These are phyloP conservation scores for Diarsia dahlii DNA, from an alignment of 2,888 invertebrate species.

Conservation along the genomic window DNA sequence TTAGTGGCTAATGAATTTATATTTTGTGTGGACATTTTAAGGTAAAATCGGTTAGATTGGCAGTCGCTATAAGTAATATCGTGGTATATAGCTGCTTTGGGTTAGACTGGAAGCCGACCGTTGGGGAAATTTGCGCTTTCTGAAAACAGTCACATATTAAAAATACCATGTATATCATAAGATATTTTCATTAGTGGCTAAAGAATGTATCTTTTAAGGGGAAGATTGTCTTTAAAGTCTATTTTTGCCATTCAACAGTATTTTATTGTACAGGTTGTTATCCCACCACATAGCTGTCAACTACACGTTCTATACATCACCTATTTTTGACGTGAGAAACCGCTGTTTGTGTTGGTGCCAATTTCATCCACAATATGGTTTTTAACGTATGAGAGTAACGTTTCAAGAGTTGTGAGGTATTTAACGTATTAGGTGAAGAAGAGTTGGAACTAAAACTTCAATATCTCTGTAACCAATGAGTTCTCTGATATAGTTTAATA, in stretches of 20 bases:
- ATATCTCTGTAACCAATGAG: neutral
- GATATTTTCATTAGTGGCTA: neutral
- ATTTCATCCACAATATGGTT: neutral
- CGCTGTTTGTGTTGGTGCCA: neutral
- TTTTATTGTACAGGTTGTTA: neutral
- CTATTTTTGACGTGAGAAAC: neutral
- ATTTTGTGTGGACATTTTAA: neutral
- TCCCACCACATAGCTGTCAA: neutral
- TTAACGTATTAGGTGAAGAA: neutral
- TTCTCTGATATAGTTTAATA: neutral
- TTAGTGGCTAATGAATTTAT: conserved; percentile 13
- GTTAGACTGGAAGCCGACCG: neutral
- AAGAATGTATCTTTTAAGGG: neutral
- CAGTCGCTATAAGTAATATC: neutral
- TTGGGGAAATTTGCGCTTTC: neutral
- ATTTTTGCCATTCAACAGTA: neutral
- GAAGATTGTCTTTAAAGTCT: neutral
- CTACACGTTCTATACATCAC: neutral
- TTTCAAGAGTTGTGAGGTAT: neutral
- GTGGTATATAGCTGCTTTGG: neutral
- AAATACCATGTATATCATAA: neutral
- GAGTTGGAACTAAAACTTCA: neutral
- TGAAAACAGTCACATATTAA: neutral
- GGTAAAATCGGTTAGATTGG: neutral
- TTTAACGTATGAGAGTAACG: too few species aligned